A percentile compares a stretch with the other conserved stretches of the same genome.
phyloP scores from a whole-genome alignment of 2,797 vertebrate species.

The Ctenosaura bakeri region DNA sequence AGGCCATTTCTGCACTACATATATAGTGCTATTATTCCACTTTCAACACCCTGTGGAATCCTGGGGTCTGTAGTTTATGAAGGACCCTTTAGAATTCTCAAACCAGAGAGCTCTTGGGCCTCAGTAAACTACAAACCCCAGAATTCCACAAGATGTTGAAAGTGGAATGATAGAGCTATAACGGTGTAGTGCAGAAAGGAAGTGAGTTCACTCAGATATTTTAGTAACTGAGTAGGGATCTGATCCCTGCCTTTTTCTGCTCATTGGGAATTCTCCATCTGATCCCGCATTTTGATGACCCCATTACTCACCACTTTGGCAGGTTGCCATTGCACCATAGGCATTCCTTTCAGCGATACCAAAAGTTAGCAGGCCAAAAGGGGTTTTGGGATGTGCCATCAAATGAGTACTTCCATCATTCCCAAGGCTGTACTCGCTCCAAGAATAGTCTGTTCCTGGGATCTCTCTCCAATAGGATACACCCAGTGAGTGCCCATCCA shows the following conservation, averaged over 20 bases:
- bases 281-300: background rate
- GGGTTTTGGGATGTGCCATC: constrained; percentile 62
- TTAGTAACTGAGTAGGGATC: background rate
- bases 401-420: constrained; percentile 33
- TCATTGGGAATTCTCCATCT: background rate
- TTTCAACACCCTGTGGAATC: too few species aligned
- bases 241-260: background rate
- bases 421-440: constrained; percentile 72
- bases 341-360: constrained; percentile 75
- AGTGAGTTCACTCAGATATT: background rate
- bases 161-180: too few species aligned
- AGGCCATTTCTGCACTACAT: too few species aligned
- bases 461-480: constrained; percentile 73
- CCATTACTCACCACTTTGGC: constrained; percentile 57
- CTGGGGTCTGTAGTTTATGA: too few species aligned
- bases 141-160: too few species aligned
- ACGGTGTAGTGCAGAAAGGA: too few species aligned
- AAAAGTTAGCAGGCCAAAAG: constrained; percentile 81
- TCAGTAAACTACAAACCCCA: too few species aligned
- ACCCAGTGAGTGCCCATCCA: constrained; percentile 67
- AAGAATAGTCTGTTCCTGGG: constrained; percentile 79
- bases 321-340: constrained; percentile 77
- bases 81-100: too few species aligned
- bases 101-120: too few species aligned
- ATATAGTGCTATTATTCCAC: too few species aligned